Evolutionary conservation across 2,888 invertebrate genomes (phyloP).

Genomic region (Bedellia somnulentella): DNA sequence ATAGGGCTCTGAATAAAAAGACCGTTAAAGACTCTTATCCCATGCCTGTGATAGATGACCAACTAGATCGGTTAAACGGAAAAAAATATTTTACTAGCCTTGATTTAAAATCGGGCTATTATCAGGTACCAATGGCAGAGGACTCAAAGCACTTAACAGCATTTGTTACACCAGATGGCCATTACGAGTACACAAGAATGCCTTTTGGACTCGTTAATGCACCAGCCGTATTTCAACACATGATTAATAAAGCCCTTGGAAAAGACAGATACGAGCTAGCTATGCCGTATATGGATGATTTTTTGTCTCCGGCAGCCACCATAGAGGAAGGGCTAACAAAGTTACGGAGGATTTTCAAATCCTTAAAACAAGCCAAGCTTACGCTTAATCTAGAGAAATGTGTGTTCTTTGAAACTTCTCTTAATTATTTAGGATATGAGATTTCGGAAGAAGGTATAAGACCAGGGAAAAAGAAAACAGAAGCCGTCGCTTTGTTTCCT

Average conservation of each 20-base stretch:
- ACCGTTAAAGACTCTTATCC: constrained; percentile 16
- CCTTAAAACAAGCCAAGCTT: constrained; percentile 8
- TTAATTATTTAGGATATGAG: constrained; percentile 2
- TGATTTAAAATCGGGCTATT: constrained; percentile 15
- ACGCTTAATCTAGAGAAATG: constrained; percentile 8
- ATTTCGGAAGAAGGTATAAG: constrained; percentile 1
- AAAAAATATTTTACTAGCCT: constrained; percentile 14
- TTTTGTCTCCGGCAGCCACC: constrained; percentile 12
- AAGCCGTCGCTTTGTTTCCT: constrained; percentile 1
- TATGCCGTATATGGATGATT: constrained; percentile 16
- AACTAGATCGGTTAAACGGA: constrained; percentile 14
- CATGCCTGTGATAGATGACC: constrained; percentile 16
- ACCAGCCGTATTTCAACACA: constrained; percentile 16
- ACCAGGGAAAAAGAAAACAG: constrained; percentile 2
- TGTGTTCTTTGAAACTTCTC: constrained; percentile 3
- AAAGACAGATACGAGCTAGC: constrained; percentile 6
- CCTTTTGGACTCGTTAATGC: constrained; percentile 16
- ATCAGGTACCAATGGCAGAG: constrained; percentile 15
- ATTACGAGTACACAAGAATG: constrained; percentile 16
- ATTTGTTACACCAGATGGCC: constrained; percentile 18
- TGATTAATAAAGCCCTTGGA: constrained; percentile 11
- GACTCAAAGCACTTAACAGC: constrained; percentile 16
- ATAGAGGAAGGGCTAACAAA: constrained; percentile 8
- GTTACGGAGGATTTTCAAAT: constrained; percentile 7
- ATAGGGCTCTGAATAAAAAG: constrained; percentile 7